Percentiles rank a stretch among this genome's conserved stretches.
phyloP scores from a whole-genome alignment of 2,888 invertebrate genomes.

The Julus scanicus region DNA sequence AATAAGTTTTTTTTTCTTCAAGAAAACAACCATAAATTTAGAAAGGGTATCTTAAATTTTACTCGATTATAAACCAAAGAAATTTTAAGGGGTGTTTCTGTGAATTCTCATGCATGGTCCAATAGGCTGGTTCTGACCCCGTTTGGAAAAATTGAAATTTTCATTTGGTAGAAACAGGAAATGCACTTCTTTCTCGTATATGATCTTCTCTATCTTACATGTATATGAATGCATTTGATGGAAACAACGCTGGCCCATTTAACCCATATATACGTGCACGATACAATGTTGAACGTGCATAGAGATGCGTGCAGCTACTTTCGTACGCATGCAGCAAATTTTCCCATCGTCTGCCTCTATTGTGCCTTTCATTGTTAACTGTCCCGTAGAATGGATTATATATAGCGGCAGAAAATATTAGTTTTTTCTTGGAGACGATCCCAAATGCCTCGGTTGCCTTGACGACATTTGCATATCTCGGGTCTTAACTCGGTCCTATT shows the following conservation, averaged over 20 bases:
- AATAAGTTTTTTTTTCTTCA: no score
- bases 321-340: slow-evolving; percentile 14
- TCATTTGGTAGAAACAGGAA: neutral
- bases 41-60: no score
- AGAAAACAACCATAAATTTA: no score
- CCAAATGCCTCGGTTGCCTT: slow-evolving; percentile 50
- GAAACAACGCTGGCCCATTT: slow-evolving; percentile 37
- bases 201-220: neutral
- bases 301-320: neutral
- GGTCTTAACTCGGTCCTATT: slow-evolving; percentile 48
- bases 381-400: slow-evolving; percentile 42
- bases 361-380: slow-evolving; percentile 35
- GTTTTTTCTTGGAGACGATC: slow-evolving; percentile 45
- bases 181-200: neutral
- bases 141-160: neutral
- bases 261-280: neutral
- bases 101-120: neutral
- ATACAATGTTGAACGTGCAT: neutral
- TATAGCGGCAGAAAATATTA: slow-evolving; percentile 42
- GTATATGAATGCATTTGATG: neutral
- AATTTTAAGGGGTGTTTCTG: neutral
- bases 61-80: no score
- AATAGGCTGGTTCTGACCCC: neutral
- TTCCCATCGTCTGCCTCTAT: slow-evolving; percentile 17
- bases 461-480: slow-evolving; percentile 52